A percentile compares a stretch with the other conserved stretches of the same genome.
These are phyloP conservation scores for Schizaphis graminum DNA, from an alignment of 2,888 invertebrate species.

Conservation along the genomic window DNA sequence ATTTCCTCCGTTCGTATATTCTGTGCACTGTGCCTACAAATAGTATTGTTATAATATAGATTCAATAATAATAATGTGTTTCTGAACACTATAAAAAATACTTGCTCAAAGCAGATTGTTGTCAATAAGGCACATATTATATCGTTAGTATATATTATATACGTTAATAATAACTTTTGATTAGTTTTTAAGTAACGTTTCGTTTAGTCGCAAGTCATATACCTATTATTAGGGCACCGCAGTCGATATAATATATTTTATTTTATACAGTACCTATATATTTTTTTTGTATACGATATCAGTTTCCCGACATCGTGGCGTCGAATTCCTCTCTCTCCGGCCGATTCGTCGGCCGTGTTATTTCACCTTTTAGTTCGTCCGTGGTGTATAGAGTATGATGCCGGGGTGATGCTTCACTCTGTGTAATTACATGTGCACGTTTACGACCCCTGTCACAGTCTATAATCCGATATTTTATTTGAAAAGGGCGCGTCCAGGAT, in stretches of 20 bases:
- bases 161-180: background rate
- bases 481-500: background rate
- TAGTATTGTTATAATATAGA: background rate
- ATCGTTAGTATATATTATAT: background rate
- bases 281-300: background rate
- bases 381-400: background rate
- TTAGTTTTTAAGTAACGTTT: background rate
- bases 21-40: background rate
- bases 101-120: background rate
- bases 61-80: background rate
- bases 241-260: background rate
- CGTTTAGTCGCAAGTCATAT: background rate
- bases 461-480: background rate
- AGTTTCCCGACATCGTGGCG: background rate
- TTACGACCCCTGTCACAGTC: background rate
- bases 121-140: background rate
- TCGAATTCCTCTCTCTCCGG: background rate
- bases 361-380: background rate
- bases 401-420: background rate
- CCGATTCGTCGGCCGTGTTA: background rate
- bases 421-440: background rate
- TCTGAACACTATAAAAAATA: background rate
- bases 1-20: background rate
- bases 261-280: background rate
- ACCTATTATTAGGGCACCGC: too few relatives aligned